Base-by-base conservation (phyloP, 2,888 invertebrate species). In the Lasioglossum vierecki region DNA sequence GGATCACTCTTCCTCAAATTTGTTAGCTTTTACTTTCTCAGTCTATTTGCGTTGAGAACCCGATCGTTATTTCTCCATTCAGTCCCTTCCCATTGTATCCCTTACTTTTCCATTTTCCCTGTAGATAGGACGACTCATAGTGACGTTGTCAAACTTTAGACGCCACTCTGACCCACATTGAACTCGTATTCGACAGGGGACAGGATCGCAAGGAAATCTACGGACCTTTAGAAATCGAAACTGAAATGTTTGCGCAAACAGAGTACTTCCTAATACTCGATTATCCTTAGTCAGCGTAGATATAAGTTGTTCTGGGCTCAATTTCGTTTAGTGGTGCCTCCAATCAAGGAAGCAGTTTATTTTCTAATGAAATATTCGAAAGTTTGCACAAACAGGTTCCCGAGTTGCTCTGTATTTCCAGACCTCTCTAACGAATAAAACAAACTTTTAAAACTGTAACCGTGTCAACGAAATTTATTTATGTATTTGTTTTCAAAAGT, bases 121-220 rank as follows among this genome's bases (percentile, higher is more conserved):
- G 18, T 18, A 18, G 39, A n/a, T 30, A 53, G 49, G 30, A 46
- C 18, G 35, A 9, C 11, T 41, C 41, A 26, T 35, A n/a, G 70
- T 5, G 70, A 53, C 53, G 26, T 39, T 30, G 46, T 66, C 66
- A 46, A 66, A 66, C 76, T 30, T 76, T 30, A 57, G 66, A 46
- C 76, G 66, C 66, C 66, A 30, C 30, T 30, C 46, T 76, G 66
- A 76, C 66, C 66, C 35, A 76, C 35, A 66, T 76, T 46, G 41
- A 44, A 60, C 41, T 75, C 39, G 39, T 41, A n/a, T 75, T 75
- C 41, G 60, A 63, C 60, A 41, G 60, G 57, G 8, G 35, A 22
- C 18, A 22, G 39, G 22, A 68, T 68, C 22, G 39, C 39, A 39
- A 35, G 35, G 22, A 68, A 68, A 68, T 39, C 66, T 22, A 68